Conservation (phyloP, 2,888 invertebrate species). For the Aplocera efformata region DNA sequence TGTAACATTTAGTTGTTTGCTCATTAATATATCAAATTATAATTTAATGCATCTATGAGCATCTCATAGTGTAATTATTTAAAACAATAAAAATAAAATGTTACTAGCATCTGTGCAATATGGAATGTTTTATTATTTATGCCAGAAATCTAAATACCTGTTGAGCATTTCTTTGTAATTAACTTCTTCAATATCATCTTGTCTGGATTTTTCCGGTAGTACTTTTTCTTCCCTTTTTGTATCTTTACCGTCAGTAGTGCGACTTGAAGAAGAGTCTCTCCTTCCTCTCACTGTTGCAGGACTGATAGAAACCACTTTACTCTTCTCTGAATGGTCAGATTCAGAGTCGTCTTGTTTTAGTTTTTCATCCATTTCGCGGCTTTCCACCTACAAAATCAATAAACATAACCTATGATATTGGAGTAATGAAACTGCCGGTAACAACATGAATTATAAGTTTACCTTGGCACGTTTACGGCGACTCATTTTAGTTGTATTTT, state of each 20-base stretch:
- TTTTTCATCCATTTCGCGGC: conserved; percentile 84
- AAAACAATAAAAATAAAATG: no score
- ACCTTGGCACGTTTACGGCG: conserved; percentile 81
- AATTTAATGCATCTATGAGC: no score
- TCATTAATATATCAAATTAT: no score
- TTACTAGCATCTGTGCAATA: no score
- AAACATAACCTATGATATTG: conserved; percentile 79
- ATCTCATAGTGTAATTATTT: no score
- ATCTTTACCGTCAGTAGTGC: conserved; percentile 68
- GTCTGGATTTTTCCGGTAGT: conserved; percentile 20
- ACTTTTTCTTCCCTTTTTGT: conserved; percentile 58
- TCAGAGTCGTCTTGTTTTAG: conserved; percentile 82
- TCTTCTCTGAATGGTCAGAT: conserved; percentile 82
- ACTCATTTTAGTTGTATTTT: conserved; percentile 62
- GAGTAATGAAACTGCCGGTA: not conserved
- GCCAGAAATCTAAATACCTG: conserved; percentile 41
- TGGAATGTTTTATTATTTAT: not conserved
- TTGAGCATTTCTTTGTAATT: conserved; percentile 72
- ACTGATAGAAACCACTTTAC: conserved; percentile 80
- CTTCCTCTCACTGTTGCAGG: conserved; percentile 74
- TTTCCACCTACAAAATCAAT: conserved; percentile 64
- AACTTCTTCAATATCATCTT: conserved; percentile 84
- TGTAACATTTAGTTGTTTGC: no score
- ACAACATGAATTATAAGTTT: conserved; percentile 1
- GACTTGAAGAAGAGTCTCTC: conserved; percentile 75